Percentiles rank a stretch among this genome's conserved stretches.
Conservation (phyloP, 2,888 invertebrate species). For the Theristus sp. region DNA sequence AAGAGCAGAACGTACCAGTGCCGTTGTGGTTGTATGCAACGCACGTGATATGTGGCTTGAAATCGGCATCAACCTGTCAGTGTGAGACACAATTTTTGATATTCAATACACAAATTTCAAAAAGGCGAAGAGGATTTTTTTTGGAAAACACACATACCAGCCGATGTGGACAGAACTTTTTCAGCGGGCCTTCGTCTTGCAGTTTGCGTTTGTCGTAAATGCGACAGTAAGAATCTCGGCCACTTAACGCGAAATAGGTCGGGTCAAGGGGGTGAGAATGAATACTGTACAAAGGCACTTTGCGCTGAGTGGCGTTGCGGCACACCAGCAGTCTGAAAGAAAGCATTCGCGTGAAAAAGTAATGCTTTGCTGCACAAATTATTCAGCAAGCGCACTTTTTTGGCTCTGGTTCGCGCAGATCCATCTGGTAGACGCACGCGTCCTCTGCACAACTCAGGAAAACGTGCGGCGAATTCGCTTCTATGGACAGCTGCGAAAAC, state of each 20-base stretch:
- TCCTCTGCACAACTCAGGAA: constrained; percentile 71
- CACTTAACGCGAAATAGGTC: constrained; percentile 61
- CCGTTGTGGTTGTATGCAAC: constrained; percentile 79
- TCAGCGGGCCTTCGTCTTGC: constrained; percentile 8
- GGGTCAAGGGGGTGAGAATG: constrained; percentile 58
- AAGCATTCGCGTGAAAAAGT: too few relatives aligned
- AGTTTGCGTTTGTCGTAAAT: constrained; percentile 7
- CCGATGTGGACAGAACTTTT: constrained; percentile 36
- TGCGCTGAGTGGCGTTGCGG: constrained; percentile 12
- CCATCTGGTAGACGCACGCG: constrained; percentile 56
- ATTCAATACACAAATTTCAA: too few relatives aligned
- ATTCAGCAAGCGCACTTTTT: constrained; percentile 35
- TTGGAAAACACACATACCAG: constrained; percentile 34
- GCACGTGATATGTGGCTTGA: constrained; percentile 54
- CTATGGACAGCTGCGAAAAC: constrained; percentile 46
- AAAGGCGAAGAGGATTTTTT: too few relatives aligned
- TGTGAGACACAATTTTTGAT: too few relatives aligned
- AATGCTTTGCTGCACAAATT: neutral
- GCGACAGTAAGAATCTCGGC: constrained; percentile 47
- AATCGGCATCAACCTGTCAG: constrained; percentile 27
- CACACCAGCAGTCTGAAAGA: constrained; percentile 1
- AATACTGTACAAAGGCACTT: constrained; percentile 67
- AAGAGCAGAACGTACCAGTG: constrained; percentile 39
- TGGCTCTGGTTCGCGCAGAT: constrained; percentile 53
- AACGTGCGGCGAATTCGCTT: constrained; percentile 53